Percentiles rank a stretch among this genome's conserved stretches.
phyloP scores from a whole-genome alignment of 2,888 invertebrate species.

The Bembecia ichneumoniformis region DNA sequence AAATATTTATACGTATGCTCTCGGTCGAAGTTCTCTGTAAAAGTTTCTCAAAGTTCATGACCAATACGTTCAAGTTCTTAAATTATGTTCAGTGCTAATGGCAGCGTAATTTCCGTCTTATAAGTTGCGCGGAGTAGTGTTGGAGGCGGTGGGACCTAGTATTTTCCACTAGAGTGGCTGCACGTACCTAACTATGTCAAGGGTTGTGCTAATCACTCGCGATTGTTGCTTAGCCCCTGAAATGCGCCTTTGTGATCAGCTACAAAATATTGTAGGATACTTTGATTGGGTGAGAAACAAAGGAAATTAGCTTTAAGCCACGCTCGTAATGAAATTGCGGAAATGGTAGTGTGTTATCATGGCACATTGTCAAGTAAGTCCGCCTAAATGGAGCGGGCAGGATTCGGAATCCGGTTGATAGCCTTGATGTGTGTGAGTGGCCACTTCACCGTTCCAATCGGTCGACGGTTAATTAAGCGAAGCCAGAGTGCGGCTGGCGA shows the following conservation, averaged over 20 bases:
- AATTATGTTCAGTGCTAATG: not conserved
- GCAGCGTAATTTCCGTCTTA: not conserved
- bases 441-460: slow-evolving; percentile 68
- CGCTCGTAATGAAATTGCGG: slow-evolving; percentile 36
- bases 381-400: slow-evolving; percentile 64
- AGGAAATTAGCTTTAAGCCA: not conserved
- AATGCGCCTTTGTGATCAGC: slow-evolving; percentile 21
- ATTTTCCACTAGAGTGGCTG: slow-evolving; percentile 64
- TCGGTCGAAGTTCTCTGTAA: not conserved
- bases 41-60: not conserved
- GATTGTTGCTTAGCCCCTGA: slow-evolving; percentile 57
- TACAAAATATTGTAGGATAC: not conserved
- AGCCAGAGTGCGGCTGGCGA: slow-evolving; percentile 27
- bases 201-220: slow-evolving; percentile 61
- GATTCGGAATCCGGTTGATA: slow-evolving; percentile 66
- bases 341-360: slow-evolving; percentile 32
- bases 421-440: slow-evolving; percentile 63
- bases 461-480: slow-evolving; percentile 52
- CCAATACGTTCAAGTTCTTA: too few species aligned
- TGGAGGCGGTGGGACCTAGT: slow-evolving; percentile 40
- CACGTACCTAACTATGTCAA: slow-evolving; percentile 61
- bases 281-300: too few species aligned
- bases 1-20: too few species aligned
- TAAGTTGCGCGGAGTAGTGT: not conserved
- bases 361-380: slow-evolving; percentile 47